Evolutionary conservation across 2,797 vertebrate species (phyloP), one percentile per base, ranked within the genome.

Genomic region (Podargus strigoides): DNA sequence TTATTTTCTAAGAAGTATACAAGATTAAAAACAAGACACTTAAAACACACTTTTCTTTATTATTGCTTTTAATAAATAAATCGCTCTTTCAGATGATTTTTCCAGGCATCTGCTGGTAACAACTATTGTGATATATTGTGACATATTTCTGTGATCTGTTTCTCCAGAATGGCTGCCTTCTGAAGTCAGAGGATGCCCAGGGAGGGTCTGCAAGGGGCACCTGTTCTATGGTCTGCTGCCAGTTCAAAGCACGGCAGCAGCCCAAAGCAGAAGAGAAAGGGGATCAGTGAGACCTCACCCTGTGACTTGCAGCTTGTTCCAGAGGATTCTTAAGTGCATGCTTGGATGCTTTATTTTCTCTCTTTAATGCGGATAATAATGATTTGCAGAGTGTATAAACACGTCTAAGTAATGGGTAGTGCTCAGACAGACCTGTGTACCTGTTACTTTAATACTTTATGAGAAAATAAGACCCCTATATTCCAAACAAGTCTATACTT

Each of bases 71-170:
- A 56, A 56, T 49, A 87, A 77, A 49, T 24, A 67, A 67, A n/a
- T 1, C 5, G 18, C 3, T 60, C 11, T 77, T 70, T 56, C 1
- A 1, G 27, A 34, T 28, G 3, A 32, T 41, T 80, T 86, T 89
- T 74, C 36, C 11, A 20, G 14, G 22, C 59, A 60, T 4, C 5
- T 67, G 17, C 22, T 80, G 2, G 30, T 58, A 46, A 47, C 12
- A 72, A 34, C 1, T 47, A 36, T 4, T 55, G 32, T 42, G 30
- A 46, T n/a, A 5, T n/a, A n/a, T 39, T 59, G 32, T 55, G 26
- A 27, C 3, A 3, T 24, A 21, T 16, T 52, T 4, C 2, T 44
- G 24, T 44, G 68, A 67, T 41, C 42, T 3, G 0, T 34, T 92
- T 10, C 30, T 85, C 34, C n/a, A 52, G 59, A 4, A 9, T 41